Evolutionary conservation across 2,888 invertebrate genomes (phyloP).

Genomic region (Oscheius sp.): DNA sequence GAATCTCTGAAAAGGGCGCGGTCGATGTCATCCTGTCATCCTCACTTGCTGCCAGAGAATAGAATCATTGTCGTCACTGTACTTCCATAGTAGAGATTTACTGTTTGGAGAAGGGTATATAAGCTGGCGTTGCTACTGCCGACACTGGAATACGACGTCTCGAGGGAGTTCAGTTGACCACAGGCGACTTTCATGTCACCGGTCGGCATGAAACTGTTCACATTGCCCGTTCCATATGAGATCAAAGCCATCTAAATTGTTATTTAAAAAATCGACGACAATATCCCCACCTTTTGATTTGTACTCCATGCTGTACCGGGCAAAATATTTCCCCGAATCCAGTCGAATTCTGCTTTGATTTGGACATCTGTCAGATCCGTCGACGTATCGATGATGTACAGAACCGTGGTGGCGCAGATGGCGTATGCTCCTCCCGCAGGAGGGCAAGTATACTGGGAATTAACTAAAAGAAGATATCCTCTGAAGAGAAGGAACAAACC

Average conservation of each 20-base stretch:
- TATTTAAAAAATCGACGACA: no score
- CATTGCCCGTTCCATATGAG: not conserved
- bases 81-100: not conserved
- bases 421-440: conserved; percentile 25
- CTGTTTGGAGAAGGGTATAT: not conserved
- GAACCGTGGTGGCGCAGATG: not conserved
- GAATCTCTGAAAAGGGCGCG: conserved; percentile 5
- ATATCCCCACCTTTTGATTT: not conserved
- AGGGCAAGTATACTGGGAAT: not conserved
- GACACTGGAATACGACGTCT: not conserved
- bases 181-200: not conserved
- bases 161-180: not conserved
- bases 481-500: no score
- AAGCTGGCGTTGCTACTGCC: not conserved
- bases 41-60: not conserved
- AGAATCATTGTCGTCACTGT: not conserved
- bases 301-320: conserved; percentile 29
- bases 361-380: not conserved
- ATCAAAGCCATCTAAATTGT: not conserved
- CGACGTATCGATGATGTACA: conserved; percentile 25
- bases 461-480: not conserved
- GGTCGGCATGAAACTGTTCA: not conserved
- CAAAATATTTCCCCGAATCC: conserved; percentile 17
- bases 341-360: conserved; percentile 10
- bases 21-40: not conserved